Evolutionary conservation across 2,113 vertebrate genomes (phyloP), one percentile per base, ranked within the genome.

Genomic region (Oryzias melastigma): DNA sequence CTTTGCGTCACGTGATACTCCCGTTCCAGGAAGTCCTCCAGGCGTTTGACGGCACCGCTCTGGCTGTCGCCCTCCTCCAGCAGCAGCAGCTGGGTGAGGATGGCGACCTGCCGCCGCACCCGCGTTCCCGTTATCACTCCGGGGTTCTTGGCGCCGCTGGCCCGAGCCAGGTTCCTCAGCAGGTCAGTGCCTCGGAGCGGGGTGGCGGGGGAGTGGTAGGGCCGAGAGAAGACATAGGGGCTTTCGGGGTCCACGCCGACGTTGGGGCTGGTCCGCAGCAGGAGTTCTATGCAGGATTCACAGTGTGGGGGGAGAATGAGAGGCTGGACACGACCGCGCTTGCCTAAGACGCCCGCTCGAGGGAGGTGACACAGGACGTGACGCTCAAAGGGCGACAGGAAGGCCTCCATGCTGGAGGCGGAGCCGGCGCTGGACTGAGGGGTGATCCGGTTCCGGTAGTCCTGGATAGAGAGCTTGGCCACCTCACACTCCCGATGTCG

Each of bases 401-500:
- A 57, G 5, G 71, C 53, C 60, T 93, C 92, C 60, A 84, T 77
- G 62, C 82, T 80, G 1, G 78, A 15, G 62, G 85, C 45, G 42
- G 63, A 3, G 65, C 35, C 47, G 77, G 19, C 42, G 70, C 1
- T 22, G 0, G 68, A 13, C 58, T 58, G 55, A 5, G 74, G 68
- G 44, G 54, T 70, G 40, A 51, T 6, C 0, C 92, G 91, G 69
- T 64, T 85, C 65, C 41, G 85, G 73, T 92, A 93, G 82, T 92
- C 91, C 68, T 85, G 87, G 45, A 91, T 40, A 4, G 87, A 90
- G 61, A 93, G 90, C 66, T 92, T 92, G 47, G 92, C 90, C 49
- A 91, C 89, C 77, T 93, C 92, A 5, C 91, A 92, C 73, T 93
- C 92, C 12, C 92, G 83, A 54, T 92, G 89, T 13, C 92, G 90